Evolutionary conservation across 2,113 vertebrate genomes (phyloP), one percentile per base, ranked within the genome.

Genomic region (Tursiops truncatus): DNA sequence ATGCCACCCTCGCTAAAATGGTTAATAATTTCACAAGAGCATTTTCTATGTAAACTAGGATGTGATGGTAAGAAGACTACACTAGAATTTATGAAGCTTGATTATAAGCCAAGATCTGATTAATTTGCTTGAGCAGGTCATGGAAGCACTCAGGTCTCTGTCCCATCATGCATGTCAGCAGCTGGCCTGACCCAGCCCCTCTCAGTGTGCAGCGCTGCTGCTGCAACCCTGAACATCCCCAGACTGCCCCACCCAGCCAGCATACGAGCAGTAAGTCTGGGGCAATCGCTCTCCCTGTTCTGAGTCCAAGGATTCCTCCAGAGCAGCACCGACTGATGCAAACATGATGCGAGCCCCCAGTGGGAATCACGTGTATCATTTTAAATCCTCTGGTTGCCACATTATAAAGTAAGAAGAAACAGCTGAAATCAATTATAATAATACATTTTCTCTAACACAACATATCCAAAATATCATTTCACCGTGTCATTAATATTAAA

Each of bases 391-490:
- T 80, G 33, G 26, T 36, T 56, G 47, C 67, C 58, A 28, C 36
- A 9, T 50, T 84, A 7, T 21, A 70, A 83, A 58, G 20, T 33
- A 62, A 87, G 79, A 80, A 80, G 60, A 76, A 95, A 83, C 18
- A 70, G 17, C 88, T 33, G 63, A 70, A 47, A 87, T 60, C n/a
- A 67, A 96, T 85, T 94, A 81, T 86, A 85, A 82, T 56, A 7
- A 41, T 62, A 31, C 0, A 11, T 44, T 71, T 94, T 89, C 87
- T 73, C 94, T 73, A 86, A 53, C 10, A 31, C 1, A 62, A 5
- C 33, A 10, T 92, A 88, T 80, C 71, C 89, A 80, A 80, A 96
- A 68, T 73, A 70, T 68, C 36, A 50, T 86, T 94, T 96, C 53
- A 81, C 28, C 31, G 56, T 28, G 36, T 25, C 58, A 47, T 83